Conservation (phyloP, 2,888 invertebrate genomes). For the Pseudanteris insignis region DNA sequence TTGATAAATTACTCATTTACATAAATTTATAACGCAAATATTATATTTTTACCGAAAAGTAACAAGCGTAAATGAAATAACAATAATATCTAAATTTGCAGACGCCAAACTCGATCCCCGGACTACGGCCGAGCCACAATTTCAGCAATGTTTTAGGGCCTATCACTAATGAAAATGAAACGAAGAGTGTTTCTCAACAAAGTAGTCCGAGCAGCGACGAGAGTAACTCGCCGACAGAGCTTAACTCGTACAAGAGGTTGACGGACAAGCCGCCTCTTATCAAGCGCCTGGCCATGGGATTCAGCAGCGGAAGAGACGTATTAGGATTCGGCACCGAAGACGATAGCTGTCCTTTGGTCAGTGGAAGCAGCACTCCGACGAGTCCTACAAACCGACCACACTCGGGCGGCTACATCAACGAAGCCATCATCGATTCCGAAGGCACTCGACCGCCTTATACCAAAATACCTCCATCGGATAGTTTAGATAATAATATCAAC, state of each 20-base stretch:
- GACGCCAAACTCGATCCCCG: constrained; percentile 75
- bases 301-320: constrained; percentile 68
- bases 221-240: constrained; percentile 87
- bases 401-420: constrained; percentile 83
- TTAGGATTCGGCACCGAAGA: constrained; percentile 69
- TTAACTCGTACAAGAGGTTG: constrained; percentile 84
- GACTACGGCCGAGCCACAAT: constrained; percentile 73
- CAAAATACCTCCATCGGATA: constrained; percentile 60
- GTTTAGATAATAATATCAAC: constrained; percentile 61
- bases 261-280: constrained; percentile 83
- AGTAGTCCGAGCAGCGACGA: constrained; percentile 81
- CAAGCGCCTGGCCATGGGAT: constrained; percentile 80
- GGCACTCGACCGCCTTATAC: constrained; percentile 56
- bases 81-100: constrained; percentile 30
- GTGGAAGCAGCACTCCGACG: constrained; percentile 74
- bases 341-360: constrained; percentile 76
- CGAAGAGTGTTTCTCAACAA: constrained; percentile 67
- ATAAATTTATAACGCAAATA: background rate
- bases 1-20: no score
- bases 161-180: constrained; percentile 59
- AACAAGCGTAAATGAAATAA: no score
- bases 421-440: constrained; percentile 77
- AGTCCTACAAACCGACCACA: constrained; percentile 73
- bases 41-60: background rate
- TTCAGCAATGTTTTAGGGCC: constrained; percentile 68